Percentiles rank a stretch among this genome's conserved stretches.
These are phyloP conservation scores for Pica pica DNA, from an alignment of 2,113 vertebrate genomes.

Conservation along the genomic window DNA sequence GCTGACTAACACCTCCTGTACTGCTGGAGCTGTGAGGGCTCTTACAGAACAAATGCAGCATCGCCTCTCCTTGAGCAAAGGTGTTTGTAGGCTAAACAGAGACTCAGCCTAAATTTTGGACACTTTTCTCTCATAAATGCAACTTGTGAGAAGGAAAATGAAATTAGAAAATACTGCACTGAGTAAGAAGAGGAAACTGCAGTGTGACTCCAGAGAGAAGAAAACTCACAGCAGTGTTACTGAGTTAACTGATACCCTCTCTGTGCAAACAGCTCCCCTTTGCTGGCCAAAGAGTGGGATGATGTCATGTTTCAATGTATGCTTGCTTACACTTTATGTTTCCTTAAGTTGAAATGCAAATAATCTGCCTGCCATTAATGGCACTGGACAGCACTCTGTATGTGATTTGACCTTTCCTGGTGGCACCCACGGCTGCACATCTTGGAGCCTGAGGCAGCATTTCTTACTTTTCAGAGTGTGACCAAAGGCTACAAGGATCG, in stretches of 20 bases:
- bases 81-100: not conserved
- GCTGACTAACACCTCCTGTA: not conserved
- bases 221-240: rapidly evolving
- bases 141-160: not conserved
- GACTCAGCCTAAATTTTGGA: not conserved
- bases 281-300: not conserved
- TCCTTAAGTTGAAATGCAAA: not conserved
- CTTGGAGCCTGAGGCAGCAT: not conserved
- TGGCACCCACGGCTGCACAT: not conserved
- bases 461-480: not conserved
- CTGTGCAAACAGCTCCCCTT: not conserved
- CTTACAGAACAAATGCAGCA: not conserved
- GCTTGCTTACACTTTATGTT: not conserved
- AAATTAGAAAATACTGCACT: not conserved
- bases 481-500: not conserved
- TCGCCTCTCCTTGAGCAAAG: not conserved
- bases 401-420: not conserved
- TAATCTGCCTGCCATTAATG: not conserved
- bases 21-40: not conserved
- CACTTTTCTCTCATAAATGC: not conserved
- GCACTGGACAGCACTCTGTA: too few species aligned
- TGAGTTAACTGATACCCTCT: not conserved
- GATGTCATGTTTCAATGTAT: not conserved
- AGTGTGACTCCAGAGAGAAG: not conserved
- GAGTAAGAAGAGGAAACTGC: not conserved